Evolutionary conservation across 2,888 invertebrate genomes (phyloP).

Genomic region (Nomada ferruginata): DNA sequence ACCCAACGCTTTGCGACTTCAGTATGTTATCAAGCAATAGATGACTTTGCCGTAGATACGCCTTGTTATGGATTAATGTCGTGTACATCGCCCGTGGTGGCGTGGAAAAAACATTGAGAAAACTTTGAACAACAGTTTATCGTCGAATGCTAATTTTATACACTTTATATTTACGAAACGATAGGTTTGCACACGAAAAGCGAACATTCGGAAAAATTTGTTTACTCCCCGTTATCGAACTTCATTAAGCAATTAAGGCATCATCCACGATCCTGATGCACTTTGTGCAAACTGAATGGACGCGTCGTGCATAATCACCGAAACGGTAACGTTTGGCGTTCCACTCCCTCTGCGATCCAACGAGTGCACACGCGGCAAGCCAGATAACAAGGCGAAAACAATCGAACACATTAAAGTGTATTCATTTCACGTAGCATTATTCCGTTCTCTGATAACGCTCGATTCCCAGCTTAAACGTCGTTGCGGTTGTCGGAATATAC

Average conservation of each 20-base stretch:
- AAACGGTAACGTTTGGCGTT: neutral
- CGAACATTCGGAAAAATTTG: slow-evolving; percentile 8
- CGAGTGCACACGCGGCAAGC: slow-evolving; percentile 12
- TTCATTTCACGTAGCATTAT: slow-evolving; percentile 30
- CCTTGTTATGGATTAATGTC: slow-evolving; percentile 1
- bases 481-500: slow-evolving; percentile 51
- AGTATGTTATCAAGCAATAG: neutral
- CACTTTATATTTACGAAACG: neutral
- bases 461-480: slow-evolving; percentile 50
- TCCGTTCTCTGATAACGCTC: slow-evolving; percentile 41
- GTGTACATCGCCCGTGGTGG: neutral
- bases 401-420: slow-evolving; percentile 31
- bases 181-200: neutral
- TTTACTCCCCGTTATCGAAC: slow-evolving; percentile 8
- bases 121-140: slow-evolving; percentile 19
- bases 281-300: neutral
- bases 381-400: slow-evolving; percentile 39
- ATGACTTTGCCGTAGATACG: neutral
- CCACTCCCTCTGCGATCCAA: slow-evolving; percentile 1
- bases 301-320: neutral
- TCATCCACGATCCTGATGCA: neutral
- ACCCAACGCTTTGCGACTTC: too few relatives aligned
- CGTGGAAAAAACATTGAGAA: neutral
- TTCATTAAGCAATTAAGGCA: neutral
- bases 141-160: slow-evolving; percentile 15